phyloP scores from a whole-genome alignment of 2,797 vertebrate species.

The Phoebastria nigripes region DNA sequence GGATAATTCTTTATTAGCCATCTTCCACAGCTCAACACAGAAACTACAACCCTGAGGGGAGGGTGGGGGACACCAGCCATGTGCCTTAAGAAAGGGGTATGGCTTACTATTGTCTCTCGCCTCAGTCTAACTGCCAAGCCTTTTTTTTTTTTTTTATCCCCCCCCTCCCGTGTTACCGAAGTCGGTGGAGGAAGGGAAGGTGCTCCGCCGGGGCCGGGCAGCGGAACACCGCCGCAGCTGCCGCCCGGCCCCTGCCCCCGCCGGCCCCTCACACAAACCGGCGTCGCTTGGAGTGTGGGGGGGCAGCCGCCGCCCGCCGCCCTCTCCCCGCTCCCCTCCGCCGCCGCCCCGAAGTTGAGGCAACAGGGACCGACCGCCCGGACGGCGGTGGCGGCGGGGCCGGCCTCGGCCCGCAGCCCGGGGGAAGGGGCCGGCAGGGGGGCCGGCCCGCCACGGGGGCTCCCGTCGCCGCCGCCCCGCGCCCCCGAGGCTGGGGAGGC shows the following conservation, averaged over 20 bases:
- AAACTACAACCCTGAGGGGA: not conserved
- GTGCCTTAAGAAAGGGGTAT: slow-evolving; percentile 2
- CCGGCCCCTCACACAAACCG: not conserved
- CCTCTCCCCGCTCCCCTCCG: not conserved
- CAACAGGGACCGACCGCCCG: not conserved
- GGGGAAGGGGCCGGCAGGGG: not conserved
- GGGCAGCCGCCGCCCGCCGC: not conserved
- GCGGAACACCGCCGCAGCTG: not conserved
- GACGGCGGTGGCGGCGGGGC: not conserved
- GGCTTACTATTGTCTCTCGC: slow-evolving; percentile 39
- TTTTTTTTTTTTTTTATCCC: too few species aligned
- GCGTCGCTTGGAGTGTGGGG: not conserved
- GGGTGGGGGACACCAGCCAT: slow-evolving; percentile 24
- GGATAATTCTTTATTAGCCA: not conserved
- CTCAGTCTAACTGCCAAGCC: not conserved
- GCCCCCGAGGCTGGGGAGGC: not conserved
- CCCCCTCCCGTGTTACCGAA: not conserved
- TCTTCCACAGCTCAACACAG: not conserved
- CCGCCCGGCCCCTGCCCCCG: not conserved
- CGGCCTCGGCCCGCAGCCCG: not conserved
- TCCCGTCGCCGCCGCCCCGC: not conserved
- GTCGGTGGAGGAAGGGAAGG: not conserved
- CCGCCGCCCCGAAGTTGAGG: not conserved
- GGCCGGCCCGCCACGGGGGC: not conserved
- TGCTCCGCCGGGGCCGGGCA: too few species aligned